Evolutionary conservation across 2,797 vertebrate genomes (phyloP).

Genomic region (Pangasius mekongensis): DNA sequence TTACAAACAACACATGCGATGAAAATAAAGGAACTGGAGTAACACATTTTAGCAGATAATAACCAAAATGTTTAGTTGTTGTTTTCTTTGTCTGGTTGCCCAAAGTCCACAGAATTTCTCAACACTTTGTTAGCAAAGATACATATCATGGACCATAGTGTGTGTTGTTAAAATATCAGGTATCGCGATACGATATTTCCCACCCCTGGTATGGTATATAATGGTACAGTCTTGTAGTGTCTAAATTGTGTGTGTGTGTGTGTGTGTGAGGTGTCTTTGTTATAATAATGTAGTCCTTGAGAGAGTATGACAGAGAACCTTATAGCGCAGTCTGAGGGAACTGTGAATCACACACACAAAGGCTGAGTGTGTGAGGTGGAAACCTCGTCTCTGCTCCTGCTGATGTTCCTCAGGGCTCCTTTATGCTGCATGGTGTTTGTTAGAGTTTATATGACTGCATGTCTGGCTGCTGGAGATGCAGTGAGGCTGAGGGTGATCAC

Average conservation of each 20-base stretch:
- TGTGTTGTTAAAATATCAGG: background rate
- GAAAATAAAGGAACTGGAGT: background rate
- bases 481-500: slow-evolving; percentile 1
- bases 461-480: slow-evolving; percentile 5
- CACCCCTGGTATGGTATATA: background rate
- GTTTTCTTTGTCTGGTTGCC: background rate
- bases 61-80: background rate
- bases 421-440: slow-evolving; percentile 8
- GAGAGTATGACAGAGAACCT: background rate
- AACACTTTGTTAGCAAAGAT: no score
- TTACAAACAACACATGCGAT: no score
- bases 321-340: background rate
- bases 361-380: background rate
- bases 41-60: background rate
- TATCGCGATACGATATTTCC: background rate
- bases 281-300: background rate
- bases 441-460: background rate
- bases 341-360: slow-evolving; percentile 37
- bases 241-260: background rate
- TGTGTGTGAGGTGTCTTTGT: background rate
- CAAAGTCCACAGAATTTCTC: background rate
- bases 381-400: background rate
- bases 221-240: background rate
- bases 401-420: slow-evolving; percentile 17
- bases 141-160: background rate